Conservation (phyloP, 1,140 invertebrate genomes). For the Spodoptera frugiperda region DNA sequence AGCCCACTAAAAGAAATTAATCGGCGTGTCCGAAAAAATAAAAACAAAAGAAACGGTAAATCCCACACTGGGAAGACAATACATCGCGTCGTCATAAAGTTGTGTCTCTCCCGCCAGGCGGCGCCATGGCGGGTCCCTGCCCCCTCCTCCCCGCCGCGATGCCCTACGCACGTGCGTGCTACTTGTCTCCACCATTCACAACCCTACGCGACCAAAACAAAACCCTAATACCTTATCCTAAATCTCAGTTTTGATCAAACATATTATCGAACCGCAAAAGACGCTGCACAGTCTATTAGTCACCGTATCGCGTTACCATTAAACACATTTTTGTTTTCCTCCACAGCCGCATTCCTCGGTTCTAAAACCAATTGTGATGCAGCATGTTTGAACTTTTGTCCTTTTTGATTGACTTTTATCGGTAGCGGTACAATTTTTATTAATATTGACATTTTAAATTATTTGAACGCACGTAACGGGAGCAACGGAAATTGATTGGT, state of each 20-base stretch:
- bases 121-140: slow-evolving; percentile 63
- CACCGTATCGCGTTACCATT: slow-evolving; percentile 71
- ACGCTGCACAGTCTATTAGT: slow-evolving; percentile 68
- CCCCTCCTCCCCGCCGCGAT: slow-evolving; percentile 57
- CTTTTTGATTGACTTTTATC: slow-evolving; percentile 84
- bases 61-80: slow-evolving; percentile 80
- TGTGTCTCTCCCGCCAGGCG: slow-evolving; percentile 80
- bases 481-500: slow-evolving; percentile 41
- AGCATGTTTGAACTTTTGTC: slow-evolving; percentile 83
- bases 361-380: slow-evolving; percentile 73
- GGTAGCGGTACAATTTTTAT: slow-evolving; percentile 72
- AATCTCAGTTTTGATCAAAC: slow-evolving; percentile 57
- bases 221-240: slow-evolving; percentile 65
- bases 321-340: slow-evolving; percentile 72
- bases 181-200: slow-evolving; percentile 68
- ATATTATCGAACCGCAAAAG: slow-evolving; percentile 45
- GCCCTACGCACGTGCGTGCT: slow-evolving; percentile 82
- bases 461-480: slow-evolving; percentile 29
- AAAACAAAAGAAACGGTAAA: slow-evolving; percentile 76
- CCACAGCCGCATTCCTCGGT: slow-evolving; percentile 63
- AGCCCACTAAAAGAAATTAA: slow-evolving; percentile 72
- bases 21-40: slow-evolving; percentile 73
- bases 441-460: slow-evolving; percentile 53
- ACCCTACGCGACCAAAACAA: slow-evolving; percentile 59
- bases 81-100: slow-evolving; percentile 79